These are phyloP conservation scores for Trypoxylus dichotomus DNA, from an alignment of 1,140 invertebrate genomes.

Conservation along the genomic window DNA sequence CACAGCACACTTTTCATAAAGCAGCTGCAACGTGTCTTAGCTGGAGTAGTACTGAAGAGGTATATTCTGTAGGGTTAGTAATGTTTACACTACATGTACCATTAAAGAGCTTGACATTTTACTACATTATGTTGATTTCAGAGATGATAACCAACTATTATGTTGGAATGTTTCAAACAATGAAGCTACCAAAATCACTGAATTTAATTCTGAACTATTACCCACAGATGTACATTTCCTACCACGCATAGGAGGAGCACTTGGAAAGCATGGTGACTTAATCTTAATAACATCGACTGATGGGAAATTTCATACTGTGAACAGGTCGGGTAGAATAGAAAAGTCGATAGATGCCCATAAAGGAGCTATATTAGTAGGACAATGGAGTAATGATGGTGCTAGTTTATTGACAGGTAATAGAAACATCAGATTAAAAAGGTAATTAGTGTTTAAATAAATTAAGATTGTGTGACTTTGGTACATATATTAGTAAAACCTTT, in stretches of 20 bases:
- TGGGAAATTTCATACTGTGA: slow-evolving; percentile 89
- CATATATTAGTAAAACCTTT: too few relatives aligned
- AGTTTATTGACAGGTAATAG: slow-evolving; percentile 80
- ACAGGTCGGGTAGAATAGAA: slow-evolving; percentile 87
- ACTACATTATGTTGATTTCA: too few relatives aligned
- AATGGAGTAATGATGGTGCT: slow-evolving; percentile 80
- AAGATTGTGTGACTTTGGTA: too few relatives aligned
- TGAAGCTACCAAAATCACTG: slow-evolving; percentile 74
- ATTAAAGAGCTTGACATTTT: not conserved
- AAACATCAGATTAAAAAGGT: not conserved
- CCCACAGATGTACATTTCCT: slow-evolving; percentile 87
- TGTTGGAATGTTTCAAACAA: slow-evolving; percentile 84
- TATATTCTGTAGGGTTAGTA: slow-evolving; percentile 82
- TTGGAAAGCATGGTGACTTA: slow-evolving; percentile 77
- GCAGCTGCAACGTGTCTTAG: slow-evolving; percentile 83
- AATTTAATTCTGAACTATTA: slow-evolving; percentile 80
- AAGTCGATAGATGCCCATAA: slow-evolving; percentile 91
- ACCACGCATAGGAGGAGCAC: slow-evolving; percentile 55
- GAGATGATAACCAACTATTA: slow-evolving; percentile 89
- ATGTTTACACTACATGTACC: not conserved
- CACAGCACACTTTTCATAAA: slow-evolving; percentile 70
- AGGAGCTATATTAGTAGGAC: slow-evolving; percentile 85
- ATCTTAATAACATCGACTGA: slow-evolving; percentile 88
- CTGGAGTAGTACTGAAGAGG: slow-evolving; percentile 91
- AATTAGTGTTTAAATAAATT: too few relatives aligned